Percentiles rank a stretch among this genome's conserved stretches.
Evolutionary conservation across 2,888 invertebrate genomes (phyloP).

Genomic region (Thalpophila matura): DNA sequence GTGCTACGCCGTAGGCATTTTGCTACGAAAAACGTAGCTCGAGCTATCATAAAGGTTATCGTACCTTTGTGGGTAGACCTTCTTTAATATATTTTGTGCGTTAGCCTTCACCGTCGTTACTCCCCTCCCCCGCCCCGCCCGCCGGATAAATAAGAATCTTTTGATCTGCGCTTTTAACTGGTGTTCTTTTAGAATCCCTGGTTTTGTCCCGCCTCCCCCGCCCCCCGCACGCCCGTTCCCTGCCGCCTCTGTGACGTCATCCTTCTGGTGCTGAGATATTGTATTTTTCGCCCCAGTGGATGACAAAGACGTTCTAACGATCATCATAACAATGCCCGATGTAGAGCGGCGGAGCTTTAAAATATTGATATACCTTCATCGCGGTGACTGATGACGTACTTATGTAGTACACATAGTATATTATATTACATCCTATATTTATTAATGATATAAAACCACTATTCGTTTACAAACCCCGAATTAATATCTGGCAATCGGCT

Average conservation of each 20-base stretch:
- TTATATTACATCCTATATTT: background rate
- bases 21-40: conserved; percentile 32
- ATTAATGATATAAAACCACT: too few relatives aligned
- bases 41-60: background rate
- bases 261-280: conserved; percentile 45
- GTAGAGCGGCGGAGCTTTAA: conserved; percentile 31
- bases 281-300: conserved; percentile 35
- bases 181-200: conserved; percentile 56
- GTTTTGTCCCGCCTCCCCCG: conserved; percentile 14
- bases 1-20: conserved; percentile 37
- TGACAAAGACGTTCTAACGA: conserved; percentile 51
- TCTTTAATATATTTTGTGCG: conserved; percentile 6
- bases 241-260: conserved; percentile 32
- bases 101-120: background rate
- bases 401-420: background rate
- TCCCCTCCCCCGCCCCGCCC: background rate
- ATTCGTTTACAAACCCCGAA: too few relatives aligned
- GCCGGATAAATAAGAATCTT: conserved; percentile 57
- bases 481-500: too few relatives aligned
- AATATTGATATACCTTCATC: conserved; percentile 37
- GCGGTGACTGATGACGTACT: conserved; percentile 20
- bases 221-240: background rate
- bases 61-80: conserved; percentile 11
- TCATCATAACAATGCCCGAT: conserved; percentile 56
- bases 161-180: conserved; percentile 67